Conservation (phyloP, 2,113 vertebrate genomes). For the Cyprinodon variegatus region DNA sequence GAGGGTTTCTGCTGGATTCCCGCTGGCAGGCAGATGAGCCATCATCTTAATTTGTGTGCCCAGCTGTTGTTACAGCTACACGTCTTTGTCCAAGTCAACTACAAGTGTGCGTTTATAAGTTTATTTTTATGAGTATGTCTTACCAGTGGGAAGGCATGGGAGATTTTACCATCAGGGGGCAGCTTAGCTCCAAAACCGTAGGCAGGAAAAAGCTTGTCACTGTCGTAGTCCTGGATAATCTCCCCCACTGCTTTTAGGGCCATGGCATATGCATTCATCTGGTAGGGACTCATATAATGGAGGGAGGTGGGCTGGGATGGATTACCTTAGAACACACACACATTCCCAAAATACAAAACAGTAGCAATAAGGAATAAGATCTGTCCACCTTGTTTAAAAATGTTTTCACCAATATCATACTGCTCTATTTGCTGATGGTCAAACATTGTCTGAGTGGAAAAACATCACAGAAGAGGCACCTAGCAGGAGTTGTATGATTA, state of each 20-base stretch:
- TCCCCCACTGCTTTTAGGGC: constrained; percentile 97
- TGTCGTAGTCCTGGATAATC: constrained; percentile 99
- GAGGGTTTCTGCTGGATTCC: constrained; percentile 52
- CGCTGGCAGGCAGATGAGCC: constrained; percentile 58
- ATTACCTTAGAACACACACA: constrained; percentile 82
- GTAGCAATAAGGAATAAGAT: neutral
- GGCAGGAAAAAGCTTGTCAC: constrained; percentile 97
- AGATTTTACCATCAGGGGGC: constrained; percentile 95
- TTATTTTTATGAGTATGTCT: constrained; percentile 25
- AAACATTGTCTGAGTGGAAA: neutral
- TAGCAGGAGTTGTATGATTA: neutral
- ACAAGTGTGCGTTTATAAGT: constrained; percentile 1
- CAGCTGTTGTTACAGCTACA: constrained; percentile 58
- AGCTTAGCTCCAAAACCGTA: constrained; percentile 97
- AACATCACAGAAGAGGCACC: neutral
- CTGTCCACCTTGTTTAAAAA: neutral
- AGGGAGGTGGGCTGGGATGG: constrained; percentile 96
- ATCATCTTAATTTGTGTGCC: constrained; percentile 33
- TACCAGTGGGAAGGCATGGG: constrained; percentile 96
- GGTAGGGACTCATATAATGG: constrained; percentile 97
- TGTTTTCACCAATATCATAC: neutral
- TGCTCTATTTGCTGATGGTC: neutral
- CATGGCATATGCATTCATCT: constrained; percentile 98
- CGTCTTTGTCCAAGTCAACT: constrained; percentile 39
- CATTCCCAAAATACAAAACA: neutral